Conservation (phyloP, 2,797 vertebrate species). For the Myotis daubentonii region DNA sequence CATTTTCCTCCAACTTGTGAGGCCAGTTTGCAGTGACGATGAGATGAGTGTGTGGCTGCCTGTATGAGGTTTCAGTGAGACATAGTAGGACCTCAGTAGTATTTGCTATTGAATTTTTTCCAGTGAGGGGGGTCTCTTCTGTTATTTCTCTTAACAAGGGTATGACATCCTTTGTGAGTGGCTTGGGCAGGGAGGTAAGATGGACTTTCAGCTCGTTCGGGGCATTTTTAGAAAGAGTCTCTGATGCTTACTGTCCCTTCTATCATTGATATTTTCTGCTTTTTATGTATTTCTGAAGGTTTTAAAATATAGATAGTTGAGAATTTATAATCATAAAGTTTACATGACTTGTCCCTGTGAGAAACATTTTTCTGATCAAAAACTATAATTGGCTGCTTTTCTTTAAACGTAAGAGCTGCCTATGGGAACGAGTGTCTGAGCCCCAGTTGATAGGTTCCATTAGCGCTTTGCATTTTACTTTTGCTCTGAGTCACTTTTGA, state of each 20-base stretch:
- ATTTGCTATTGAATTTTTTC: background rate
- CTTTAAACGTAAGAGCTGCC: background rate
- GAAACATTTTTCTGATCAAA: conserved; percentile 41
- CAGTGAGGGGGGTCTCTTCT: background rate
- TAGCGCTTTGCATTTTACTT: conserved; percentile 37
- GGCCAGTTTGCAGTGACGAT: background rate
- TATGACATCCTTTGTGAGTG: background rate
- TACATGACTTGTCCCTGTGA: background rate
- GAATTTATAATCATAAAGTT: conserved; percentile 32
- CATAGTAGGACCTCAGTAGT: background rate
- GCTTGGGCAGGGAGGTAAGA: background rate
- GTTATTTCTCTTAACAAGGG: background rate
- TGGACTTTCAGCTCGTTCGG: background rate
- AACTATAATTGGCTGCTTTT: conserved; percentile 22
- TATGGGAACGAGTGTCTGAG: background rate
- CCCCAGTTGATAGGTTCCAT: conserved; percentile 11
- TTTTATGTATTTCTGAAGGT: conserved; percentile 36
- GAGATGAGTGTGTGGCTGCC: background rate
- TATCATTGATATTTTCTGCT: conserved; percentile 19
- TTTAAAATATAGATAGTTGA: conserved; percentile 34
- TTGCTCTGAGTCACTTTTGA: conserved; percentile 35
- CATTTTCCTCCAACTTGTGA: background rate
- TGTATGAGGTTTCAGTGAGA: background rate
- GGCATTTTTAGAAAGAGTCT: background rate
- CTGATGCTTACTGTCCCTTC: background rate